Percentiles rank a stretch among this genome's conserved stretches.
phyloP scores from a whole-genome alignment of 2,113 vertebrate species.

The Anhinga anhinga region DNA sequence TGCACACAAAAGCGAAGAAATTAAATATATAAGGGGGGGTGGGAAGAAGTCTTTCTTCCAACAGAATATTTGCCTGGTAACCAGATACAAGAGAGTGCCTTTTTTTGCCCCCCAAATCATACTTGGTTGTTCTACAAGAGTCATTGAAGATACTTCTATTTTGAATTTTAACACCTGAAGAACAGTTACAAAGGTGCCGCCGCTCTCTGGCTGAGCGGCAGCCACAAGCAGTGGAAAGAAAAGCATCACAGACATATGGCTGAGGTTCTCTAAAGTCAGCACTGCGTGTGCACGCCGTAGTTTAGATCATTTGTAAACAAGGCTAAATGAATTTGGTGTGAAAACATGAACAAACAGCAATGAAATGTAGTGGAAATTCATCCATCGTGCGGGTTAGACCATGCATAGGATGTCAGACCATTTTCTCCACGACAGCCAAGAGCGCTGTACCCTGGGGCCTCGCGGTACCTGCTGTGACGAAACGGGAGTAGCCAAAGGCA shows the following conservation, averaged over 20 bases:
- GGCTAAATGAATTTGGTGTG: background rate
- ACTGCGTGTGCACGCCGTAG: rapidly evolving
- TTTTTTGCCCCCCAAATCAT: background rate
- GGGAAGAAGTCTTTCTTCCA: background rate
- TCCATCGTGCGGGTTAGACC: rapidly evolving
- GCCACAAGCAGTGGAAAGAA: background rate
- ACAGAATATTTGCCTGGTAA: constrained; percentile 30
- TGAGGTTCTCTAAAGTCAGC: background rate
- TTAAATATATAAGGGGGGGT: constrained; percentile 4
- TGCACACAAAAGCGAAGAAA: constrained; percentile 33
- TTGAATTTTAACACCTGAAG: constrained; percentile 20
- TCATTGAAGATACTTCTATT: constrained; percentile 14
- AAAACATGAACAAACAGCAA: background rate
- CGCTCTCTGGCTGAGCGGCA: background rate
- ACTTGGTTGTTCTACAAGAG: background rate
- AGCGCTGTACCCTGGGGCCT: rapidly evolving
- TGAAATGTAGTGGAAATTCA: rapidly evolving
- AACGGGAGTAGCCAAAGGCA: background rate
- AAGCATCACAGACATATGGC: background rate
- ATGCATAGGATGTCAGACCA: rapidly evolving
- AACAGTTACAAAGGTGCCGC: background rate
- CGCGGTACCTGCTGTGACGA: background rate
- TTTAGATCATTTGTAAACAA: background rate
- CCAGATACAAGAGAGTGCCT: background rate
- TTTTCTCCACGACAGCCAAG: rapidly evolving